Percentiles rank a stretch among this genome's conserved stretches.
Conservation (phyloP, 2,113 vertebrate genomes). For the Ceyx melanurus region DNA sequence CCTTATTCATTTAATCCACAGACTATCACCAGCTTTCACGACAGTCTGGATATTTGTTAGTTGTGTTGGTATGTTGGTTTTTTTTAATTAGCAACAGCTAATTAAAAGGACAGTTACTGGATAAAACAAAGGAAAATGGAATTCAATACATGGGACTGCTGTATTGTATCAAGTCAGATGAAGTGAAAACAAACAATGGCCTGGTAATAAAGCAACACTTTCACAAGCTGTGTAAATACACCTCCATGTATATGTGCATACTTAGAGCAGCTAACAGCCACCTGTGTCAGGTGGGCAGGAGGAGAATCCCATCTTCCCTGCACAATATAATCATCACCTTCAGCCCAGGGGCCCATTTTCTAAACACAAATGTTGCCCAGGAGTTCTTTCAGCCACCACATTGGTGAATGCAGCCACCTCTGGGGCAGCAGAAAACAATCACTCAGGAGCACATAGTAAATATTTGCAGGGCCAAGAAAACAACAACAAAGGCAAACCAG, state of each 20-base stretch:
- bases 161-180: background rate
- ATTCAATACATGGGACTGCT: background rate
- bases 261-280: background rate
- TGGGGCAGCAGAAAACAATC: background rate
- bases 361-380: background rate
- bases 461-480: background rate
- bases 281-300: background rate
- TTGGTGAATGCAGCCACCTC: background rate
- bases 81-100: conserved; percentile 42
- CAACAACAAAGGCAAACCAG: background rate
- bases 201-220: background rate
- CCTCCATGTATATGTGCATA: background rate
- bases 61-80: background rate
- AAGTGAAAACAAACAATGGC: background rate
- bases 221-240: background rate
- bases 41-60: background rate
- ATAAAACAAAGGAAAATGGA: background rate
- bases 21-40: conserved; percentile 21
- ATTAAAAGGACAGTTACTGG: conserved; percentile 23
- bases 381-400: background rate
- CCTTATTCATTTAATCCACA: conserved; percentile 23
- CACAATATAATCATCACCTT: background rate
- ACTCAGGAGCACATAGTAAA: background rate
- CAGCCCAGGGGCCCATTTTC: background rate
- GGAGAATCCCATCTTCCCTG: background rate